phyloP scores from a whole-genome alignment of 1,140 invertebrate genomes.

The Bombus picipes region DNA sequence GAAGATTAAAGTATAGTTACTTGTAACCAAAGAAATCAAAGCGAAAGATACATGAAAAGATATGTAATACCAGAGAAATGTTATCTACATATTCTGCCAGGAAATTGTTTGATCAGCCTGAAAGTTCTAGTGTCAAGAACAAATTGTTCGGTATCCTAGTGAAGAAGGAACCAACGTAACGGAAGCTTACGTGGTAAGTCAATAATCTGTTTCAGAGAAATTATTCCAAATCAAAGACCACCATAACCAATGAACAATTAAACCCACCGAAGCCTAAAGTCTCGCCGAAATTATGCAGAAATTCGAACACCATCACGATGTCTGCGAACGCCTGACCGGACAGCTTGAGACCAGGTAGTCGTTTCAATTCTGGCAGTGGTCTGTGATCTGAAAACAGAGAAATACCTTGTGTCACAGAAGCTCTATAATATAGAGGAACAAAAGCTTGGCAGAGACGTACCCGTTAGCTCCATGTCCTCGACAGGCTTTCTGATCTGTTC shows the following conservation, averaged over 20 bases:
- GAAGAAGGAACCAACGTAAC: too few species aligned
- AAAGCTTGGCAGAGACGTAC: constrained; percentile 63
- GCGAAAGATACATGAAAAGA: too few species aligned
- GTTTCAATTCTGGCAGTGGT: constrained; percentile 88
- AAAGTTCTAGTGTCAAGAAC: too few species aligned
- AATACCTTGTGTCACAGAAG: background rate
- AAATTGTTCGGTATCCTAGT: too few species aligned
- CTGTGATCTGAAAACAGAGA: constrained; percentile 84
- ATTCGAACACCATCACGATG: constrained; percentile 96
- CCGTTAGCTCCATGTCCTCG: constrained; percentile 91
- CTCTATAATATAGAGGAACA: too few species aligned
- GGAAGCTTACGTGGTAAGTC: too few species aligned
- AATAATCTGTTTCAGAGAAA: background rate
- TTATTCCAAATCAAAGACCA: background rate
- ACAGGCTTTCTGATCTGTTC: constrained; percentile 93
- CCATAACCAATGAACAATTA: background rate
- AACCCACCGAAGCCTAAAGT: constrained; percentile 94
- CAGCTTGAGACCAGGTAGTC: constrained; percentile 91
- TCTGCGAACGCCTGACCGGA: constrained; percentile 95
- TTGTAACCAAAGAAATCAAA: too few species aligned
- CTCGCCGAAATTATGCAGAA: constrained; percentile 97
- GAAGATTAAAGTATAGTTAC: too few species aligned
- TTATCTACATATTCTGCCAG: too few species aligned
- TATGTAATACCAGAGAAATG: too few species aligned
- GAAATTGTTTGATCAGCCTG: too few species aligned